Evolutionary conservation across 2,113 vertebrate genomes (phyloP), one percentile per base, ranked within the genome.

Genomic region (Caranx ignobilis): DNA sequence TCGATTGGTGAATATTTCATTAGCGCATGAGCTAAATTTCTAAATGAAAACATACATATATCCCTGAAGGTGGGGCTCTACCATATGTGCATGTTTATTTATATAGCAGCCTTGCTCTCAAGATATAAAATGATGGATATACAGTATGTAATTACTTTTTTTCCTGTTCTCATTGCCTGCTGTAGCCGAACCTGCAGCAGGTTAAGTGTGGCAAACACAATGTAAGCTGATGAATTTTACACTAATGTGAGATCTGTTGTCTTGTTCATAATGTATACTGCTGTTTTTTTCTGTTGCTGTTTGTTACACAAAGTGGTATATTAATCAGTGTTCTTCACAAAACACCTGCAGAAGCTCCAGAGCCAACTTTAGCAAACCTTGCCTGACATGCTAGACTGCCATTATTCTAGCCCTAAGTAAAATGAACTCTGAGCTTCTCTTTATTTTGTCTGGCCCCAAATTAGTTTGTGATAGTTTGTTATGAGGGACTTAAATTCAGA

Each of bases 11-110:
- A 92, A 92, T 91, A 90, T 92, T 93, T 92, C 84, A 91, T 90
- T 70, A 91, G 86, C 68, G 80, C 80, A 57, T 65, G 75, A 87
- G 83, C 85, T 89, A 89, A 92, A 92, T 92, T 86, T 89, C 78
- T 82, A 87, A 89, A 84, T 87, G 71, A 92, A 94, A 92, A 89
- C 89, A 83, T 91, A 86, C 86, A 91, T 88, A 81, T 85, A 70
- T 88, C 89, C 91, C 87, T 21, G 61, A 89, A 90, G 91, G 90
- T 86, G 77, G 55, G 39, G 31, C 13, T 56, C 48, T 6, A 75
- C 88, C 90, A 92, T 93, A 93, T 92, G 92, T 67, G 76, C 86
- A 87, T 87, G 87, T 92, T 93, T 92, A 94, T 92, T 90, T 79
- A 89, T 88, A 77, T 19, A 83, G 74, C 70, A 69, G 79, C 55